phyloP scores from a whole-genome alignment of 1,140 invertebrate genomes.

The Drosophila funebris region DNA sequence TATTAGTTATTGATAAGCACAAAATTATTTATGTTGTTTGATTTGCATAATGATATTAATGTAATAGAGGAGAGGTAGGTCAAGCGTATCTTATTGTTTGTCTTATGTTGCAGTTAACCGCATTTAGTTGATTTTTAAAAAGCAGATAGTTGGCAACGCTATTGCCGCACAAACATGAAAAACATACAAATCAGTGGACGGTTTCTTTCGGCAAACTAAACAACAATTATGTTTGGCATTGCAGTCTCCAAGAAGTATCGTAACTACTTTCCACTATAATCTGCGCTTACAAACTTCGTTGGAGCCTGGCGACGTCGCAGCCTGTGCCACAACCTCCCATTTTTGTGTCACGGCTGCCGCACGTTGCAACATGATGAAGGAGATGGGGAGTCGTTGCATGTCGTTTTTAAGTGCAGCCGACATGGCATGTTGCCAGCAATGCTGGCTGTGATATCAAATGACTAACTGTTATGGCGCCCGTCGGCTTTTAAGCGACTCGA shows the following conservation, averaged over 20 bases:
- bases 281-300: conserved; percentile 30
- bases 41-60: no score
- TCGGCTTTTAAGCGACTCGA: conserved; percentile 7
- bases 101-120: no score
- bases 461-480: conserved; percentile 26
- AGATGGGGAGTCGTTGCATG: neutral
- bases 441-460: conserved; percentile 16
- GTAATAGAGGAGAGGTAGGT: no score
- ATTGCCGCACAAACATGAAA: no score
- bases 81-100: no score
- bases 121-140: no score
- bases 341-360: neutral
- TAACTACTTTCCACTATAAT: conserved; percentile 40
- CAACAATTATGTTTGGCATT: no score
- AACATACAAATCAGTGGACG: no score
- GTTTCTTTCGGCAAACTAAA: no score
- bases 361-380: neutral
- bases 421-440: conserved; percentile 15
- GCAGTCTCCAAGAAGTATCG: neutral
- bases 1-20: no score
- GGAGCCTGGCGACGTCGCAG: neutral
- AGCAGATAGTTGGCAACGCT: no score
- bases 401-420: neutral
- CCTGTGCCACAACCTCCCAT: neutral
- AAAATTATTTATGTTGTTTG: no score